Percentiles rank a stretch among this genome's conserved stretches.
Evolutionary conservation across 1,140 invertebrate species (phyloP).

Genomic region (Phymastichus coffea): DNA sequence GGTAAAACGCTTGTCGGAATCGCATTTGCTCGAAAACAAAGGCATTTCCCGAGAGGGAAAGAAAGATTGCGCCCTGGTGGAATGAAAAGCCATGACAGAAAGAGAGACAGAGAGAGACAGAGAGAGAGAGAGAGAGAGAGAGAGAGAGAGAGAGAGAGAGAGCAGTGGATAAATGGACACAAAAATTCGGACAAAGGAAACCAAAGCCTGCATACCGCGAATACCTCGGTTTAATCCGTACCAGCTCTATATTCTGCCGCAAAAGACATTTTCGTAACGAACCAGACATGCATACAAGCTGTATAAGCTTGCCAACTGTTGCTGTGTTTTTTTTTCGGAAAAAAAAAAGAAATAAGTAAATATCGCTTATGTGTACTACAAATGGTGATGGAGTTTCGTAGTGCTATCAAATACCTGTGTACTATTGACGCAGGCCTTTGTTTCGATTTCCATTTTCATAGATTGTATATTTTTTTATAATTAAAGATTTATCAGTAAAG

Average conservation of each 20-base stretch:
- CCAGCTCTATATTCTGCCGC: neutral
- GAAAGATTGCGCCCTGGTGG: constrained; percentile 26
- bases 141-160: constrained; percentile 30
- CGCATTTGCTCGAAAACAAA: constrained; percentile 36
- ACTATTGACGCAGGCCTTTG: no score
- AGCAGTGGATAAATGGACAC: constrained; percentile 45
- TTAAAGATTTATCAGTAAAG: no score
- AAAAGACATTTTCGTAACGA: constrained; percentile 20
- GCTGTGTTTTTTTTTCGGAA: no score
- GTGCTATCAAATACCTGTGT: no score
- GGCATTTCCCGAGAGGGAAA: constrained; percentile 23
- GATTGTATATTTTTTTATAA: no score
- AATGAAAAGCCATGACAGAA: constrained; percentile 37
- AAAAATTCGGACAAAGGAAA: constrained; percentile 49
- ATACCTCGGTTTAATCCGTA: constrained; percentile 32
- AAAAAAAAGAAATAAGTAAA: no score
- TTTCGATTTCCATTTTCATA: no score
- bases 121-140: constrained; percentile 15
- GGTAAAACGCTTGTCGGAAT: constrained; percentile 36
- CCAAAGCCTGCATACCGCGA: constrained; percentile 39
- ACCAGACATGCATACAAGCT: no score
- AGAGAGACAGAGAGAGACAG: constrained; percentile 6
- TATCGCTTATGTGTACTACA: no score
- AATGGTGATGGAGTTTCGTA: no score
- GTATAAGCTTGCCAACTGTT: no score